Evolutionary conservation across 2,113 vertebrate genomes (phyloP).

Genomic region (Onychostruthus taczanowskii): DNA sequence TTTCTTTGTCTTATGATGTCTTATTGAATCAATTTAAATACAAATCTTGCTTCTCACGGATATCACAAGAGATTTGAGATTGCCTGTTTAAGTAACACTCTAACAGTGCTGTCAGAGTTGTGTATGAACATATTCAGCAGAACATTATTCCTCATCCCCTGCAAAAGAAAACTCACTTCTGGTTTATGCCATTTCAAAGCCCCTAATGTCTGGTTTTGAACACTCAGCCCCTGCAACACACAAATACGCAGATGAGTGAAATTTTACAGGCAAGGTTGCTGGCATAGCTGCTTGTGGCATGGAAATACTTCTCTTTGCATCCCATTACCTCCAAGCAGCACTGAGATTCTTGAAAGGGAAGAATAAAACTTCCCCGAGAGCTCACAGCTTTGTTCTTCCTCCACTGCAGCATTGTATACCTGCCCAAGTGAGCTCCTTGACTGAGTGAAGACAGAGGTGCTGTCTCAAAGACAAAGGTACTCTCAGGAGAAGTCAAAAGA

Average conservation of each 20-base stretch:
- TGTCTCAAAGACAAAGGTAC: background rate
- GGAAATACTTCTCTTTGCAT: background rate
- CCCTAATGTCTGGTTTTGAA: background rate
- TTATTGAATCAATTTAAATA: background rate
- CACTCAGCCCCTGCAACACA: background rate
- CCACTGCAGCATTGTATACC: no score
- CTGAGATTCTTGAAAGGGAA: background rate
- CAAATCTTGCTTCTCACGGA: background rate
- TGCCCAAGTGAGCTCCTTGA: background rate
- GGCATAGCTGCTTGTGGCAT: background rate
- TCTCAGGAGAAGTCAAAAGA: background rate
- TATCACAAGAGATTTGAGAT: background rate
- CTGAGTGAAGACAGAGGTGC: accelerated
- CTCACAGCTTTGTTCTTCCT: background rate
- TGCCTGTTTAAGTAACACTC: background rate
- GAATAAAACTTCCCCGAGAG: background rate
- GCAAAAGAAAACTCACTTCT: background rate
- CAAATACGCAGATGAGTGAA: background rate
- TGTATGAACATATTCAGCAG: background rate
- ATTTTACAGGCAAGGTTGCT: background rate
- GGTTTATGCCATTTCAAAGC: background rate
- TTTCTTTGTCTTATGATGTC: background rate
- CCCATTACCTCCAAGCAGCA: background rate
- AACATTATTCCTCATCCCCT: background rate
- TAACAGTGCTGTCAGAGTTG: background rate